Conservation (phyloP, 2,113 vertebrate species). For the Centrocercus urophasianus region DNA sequence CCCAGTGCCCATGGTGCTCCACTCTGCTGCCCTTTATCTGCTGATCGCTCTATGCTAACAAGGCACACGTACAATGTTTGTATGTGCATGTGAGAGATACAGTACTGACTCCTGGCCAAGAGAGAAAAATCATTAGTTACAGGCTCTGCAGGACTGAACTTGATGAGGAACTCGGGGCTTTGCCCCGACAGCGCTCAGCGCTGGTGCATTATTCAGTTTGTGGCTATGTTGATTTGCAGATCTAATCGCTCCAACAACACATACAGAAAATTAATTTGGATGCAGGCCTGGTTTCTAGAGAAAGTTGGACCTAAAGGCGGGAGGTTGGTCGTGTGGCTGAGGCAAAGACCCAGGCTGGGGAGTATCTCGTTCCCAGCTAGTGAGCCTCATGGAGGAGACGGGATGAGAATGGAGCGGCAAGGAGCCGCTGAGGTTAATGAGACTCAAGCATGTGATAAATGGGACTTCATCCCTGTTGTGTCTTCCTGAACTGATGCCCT, state of each 20-base stretch:
- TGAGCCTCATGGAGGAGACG: background rate
- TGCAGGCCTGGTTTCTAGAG: slow-evolving; percentile 66
- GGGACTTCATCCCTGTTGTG: background rate
- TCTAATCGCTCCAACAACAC: slow-evolving; percentile 70
- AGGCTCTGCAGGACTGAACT: slow-evolving; percentile 72
- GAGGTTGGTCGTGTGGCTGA: slow-evolving; percentile 57
- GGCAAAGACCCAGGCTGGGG: slow-evolving; percentile 9
- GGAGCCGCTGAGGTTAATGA: background rate
- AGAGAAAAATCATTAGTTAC: slow-evolving; percentile 72
- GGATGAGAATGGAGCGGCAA: background rate
- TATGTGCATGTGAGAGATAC: slow-evolving; percentile 62
- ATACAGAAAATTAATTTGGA: slow-evolving; percentile 72
- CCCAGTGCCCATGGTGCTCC: fast-evolving
- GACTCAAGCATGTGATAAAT: background rate
- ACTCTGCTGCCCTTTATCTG: slow-evolving; percentile 22
- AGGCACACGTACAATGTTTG: slow-evolving; percentile 69
- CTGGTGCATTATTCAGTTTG: slow-evolving; percentile 68
- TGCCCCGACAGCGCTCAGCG: slow-evolving; percentile 37
- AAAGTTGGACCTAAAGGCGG: slow-evolving; percentile 72
- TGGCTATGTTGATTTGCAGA: slow-evolving; percentile 72
- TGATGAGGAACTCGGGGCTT: slow-evolving; percentile 44
- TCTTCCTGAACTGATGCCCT: background rate
- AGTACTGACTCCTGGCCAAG: slow-evolving; percentile 40
- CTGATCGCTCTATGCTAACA: slow-evolving; percentile 33
- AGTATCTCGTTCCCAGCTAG: slow-evolving; percentile 7